A percentile compares a stretch with the other conserved stretches of the same genome.
Conservation (phyloP, 1,140 invertebrate genomes). For the Onthophagus taurus region DNA sequence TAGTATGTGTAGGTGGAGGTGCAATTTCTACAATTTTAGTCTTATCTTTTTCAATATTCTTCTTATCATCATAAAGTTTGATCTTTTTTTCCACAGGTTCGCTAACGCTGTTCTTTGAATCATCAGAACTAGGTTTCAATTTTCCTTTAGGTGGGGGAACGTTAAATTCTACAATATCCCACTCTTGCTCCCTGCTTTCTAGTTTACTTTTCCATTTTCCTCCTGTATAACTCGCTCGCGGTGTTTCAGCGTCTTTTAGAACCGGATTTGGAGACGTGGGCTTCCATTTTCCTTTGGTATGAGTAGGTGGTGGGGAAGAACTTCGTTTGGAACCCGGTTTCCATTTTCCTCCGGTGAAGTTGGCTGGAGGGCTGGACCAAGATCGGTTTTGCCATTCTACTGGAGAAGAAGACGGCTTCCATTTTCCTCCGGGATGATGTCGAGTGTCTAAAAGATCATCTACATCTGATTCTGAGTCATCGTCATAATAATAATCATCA, state of each 20-base stretch:
- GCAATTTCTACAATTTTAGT: conserved; percentile 17
- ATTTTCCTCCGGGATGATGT: conserved; percentile 43
- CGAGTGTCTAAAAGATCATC: conserved; percentile 38
- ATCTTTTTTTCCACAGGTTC: conserved; percentile 59
- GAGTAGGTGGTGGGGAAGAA: conserved; percentile 8
- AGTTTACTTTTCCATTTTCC: conserved; percentile 41
- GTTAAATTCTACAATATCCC: conserved; percentile 29
- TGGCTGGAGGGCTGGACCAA: conserved; percentile 29
- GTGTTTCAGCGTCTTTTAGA: conserved; percentile 22
- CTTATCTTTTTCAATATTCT: conserved; percentile 41
- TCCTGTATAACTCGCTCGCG: conserved; percentile 30
- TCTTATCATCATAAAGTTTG: too few relatives aligned
- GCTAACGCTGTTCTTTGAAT: conserved; percentile 21
- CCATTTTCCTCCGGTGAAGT: conserved; percentile 40
- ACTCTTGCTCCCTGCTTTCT: conserved; percentile 39
- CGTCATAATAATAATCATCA: conserved; percentile 46
- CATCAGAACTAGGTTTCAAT: conserved; percentile 32
- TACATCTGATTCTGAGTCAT: conserved; percentile 48
- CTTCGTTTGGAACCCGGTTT: conserved; percentile 41
- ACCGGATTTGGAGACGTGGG: conserved; percentile 26
- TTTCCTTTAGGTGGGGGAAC: conserved; percentile 50
- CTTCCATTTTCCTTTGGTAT: conserved; percentile 10
- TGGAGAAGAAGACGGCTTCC: conserved; percentile 41
- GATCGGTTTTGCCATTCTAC: conserved; percentile 31
- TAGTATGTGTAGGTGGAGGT: conserved; percentile 55